Evolutionary conservation across 30 jellyfish, hydroid and myxozoan species (phyloP).

Genomic region (Hydractinia echinata): DNA sequence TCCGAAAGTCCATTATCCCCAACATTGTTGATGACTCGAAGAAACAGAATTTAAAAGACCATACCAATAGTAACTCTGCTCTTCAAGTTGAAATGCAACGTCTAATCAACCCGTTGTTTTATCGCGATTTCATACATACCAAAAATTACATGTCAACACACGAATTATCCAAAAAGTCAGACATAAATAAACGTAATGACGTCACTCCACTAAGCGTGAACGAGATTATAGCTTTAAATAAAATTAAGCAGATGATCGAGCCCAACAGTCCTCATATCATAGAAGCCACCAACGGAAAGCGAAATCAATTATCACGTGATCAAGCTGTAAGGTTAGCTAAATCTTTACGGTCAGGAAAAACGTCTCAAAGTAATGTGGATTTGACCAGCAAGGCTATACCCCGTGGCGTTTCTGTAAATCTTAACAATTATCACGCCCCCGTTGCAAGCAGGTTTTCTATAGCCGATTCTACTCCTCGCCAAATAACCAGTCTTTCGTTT

Average conservation of each 20-base stretch:
- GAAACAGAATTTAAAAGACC: neutral
- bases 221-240: conserved; percentile 34
- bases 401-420: no score
- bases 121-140: neutral
- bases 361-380: no score
- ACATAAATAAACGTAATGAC: neutral
- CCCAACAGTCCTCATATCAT: conserved; percentile 28
- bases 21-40: neutral
- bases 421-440: no score
- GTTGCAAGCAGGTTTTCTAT: no score
- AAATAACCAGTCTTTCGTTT: no score
- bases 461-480: no score
- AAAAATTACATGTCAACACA: neutral
- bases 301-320: no score
- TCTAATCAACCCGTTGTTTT: neutral
- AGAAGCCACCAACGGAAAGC: neutral
- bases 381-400: no score
- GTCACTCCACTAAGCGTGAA: conserved; percentile 14
- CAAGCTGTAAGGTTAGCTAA: no score
- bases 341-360: no score
- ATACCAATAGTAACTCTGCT: neutral
- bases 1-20: conserved; percentile 2
- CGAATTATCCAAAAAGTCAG: neutral
- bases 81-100: neutral
- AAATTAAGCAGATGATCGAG: conserved; percentile 10